Base-by-base conservation (phyloP, 1,140 invertebrate species). In the Bombus terrestris region DNA sequence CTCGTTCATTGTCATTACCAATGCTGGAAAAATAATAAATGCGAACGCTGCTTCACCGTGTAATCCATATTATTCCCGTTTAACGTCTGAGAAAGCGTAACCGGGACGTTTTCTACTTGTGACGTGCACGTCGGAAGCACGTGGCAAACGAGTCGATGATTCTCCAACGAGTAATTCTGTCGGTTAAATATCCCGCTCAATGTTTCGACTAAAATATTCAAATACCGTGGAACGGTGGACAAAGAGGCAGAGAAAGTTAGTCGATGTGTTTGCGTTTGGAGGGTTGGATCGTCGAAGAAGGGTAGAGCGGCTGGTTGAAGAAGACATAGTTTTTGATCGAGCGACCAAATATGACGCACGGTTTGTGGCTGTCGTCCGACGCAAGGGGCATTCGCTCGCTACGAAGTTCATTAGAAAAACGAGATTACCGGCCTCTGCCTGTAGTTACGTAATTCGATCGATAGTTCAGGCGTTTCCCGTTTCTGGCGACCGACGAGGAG, bases 381-480 rank as follows among this genome's bases (percentile, higher is more conserved):
- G 62, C 53, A 43, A 72, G 80, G 74, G 80, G 81, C 89, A 77
- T 90, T 81, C 79, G 66, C 75, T 87, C 77, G 88, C 71, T 80
- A 76, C 71, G 81, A 90, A 81, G 89, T 90, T 90, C 86, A 87
- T 90, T 90, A 90, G 87, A 91, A 91, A 88, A 91, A 91, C 87
- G 87, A 90, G 90, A 91, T 91, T 91, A 91, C 87, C 72, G 83
- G 80, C 83, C 83, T 81, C 75, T 71, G 74, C 66, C 71, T 82
- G 41, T 84, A 88, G 87, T 91, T 91, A 90, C 84, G 89, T 90
- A 90, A 91, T 91, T 91, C 90, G 87, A 91, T 91, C 90, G 89
- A 91, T 91, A 90, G 84, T 88, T 90, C 86, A 91, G 84, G 87
- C 89, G 89, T 90, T 86, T 91, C 86, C 86, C 89, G 78, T 84